Base-by-base conservation (phyloP, 2,113 vertebrate species). In the Camelus bactrianus region DNA sequence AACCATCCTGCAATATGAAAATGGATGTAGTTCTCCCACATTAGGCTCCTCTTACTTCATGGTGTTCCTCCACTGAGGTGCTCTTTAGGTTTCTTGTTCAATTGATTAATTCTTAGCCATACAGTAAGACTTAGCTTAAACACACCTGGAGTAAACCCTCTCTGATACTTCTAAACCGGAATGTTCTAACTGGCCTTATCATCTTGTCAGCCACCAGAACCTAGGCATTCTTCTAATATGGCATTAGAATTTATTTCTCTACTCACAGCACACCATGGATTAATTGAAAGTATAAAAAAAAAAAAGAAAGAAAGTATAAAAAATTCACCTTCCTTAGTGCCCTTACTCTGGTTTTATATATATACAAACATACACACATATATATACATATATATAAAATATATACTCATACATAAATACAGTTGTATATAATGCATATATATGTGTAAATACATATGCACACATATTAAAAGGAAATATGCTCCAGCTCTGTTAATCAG, bases 271-370 rank as follows among this genome's bases (percentile, higher is more conserved):
- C 3, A 89, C 30, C 24, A 69, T 86, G 13, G 89, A 93, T 85
- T 86, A 91, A 64, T 5, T 82, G 83, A 95, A 56, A 88, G 7
- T 32, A 84, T 77, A 87, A 82, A 70, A 75, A 89, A 75, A 42
- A 42, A 42, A 42, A 42, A 42, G 38, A 42, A 42, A 42, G 83
- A 95, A 56, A 88, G 7, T 32, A 84, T 77, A 87, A 82, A 70
- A 75, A 89, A 75, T 19, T 81, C 35, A 8, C 81, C 69, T 81
- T 26, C n/a, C 14, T 52, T 60, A 62, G 20, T 58, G 35, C 12
- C 35, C 56, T 93, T 76, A 83, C 6, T 76, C 28, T 79, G 73
- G 26, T 20, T 75, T 28, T 42, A 30, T 12, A 82, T 32, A 72
- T 13, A 42, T 26, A 38, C 12, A 72, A 11, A 69, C n/a, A 69